Conservation (phyloP, 2,113 vertebrate genomes). For the Anhinga anhinga region DNA sequence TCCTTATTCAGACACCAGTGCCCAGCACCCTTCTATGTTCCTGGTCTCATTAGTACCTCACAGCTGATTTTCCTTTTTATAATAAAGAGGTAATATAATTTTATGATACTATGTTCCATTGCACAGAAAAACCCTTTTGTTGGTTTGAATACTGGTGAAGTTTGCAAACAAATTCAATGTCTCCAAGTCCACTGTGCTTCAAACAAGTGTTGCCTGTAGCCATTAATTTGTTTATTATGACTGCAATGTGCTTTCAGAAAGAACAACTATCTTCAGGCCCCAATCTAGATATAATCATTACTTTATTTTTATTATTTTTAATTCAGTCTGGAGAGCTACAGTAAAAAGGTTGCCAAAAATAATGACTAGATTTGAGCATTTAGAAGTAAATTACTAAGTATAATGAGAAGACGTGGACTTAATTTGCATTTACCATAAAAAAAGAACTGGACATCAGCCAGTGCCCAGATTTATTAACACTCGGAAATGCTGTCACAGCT, state of each 20-base stretch:
- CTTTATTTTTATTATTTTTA: slow-evolving; percentile 29
- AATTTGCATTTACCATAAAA: slow-evolving; percentile 64
- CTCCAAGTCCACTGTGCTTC: neutral
- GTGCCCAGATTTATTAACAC: slow-evolving; percentile 79
- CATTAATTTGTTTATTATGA: neutral
- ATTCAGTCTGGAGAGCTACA: neutral
- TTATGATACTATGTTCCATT: neutral
- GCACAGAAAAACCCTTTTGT: neutral
- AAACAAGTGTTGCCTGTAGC: neutral
- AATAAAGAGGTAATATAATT: neutral
- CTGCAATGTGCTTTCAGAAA: neutral
- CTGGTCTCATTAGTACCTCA: neutral
- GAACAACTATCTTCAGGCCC: neutral
- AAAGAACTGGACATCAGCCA: slow-evolving; percentile 77
- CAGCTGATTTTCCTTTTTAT: neutral
- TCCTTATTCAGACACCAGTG: neutral
- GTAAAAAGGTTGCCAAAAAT: slow-evolving; percentile 31
- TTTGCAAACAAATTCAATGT: neutral
- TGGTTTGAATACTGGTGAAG: neutral
- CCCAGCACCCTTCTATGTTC: neutral
- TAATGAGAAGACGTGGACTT: slow-evolving; percentile 59
- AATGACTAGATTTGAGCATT: slow-evolving; percentile 44
- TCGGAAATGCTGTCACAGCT: slow-evolving; percentile 72
- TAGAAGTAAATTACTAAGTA: slow-evolving; percentile 53
- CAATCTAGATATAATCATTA: neutral